Conservation (phyloP, 2,113 vertebrate genomes). For the Ailuropoda melanoleuca region DNA sequence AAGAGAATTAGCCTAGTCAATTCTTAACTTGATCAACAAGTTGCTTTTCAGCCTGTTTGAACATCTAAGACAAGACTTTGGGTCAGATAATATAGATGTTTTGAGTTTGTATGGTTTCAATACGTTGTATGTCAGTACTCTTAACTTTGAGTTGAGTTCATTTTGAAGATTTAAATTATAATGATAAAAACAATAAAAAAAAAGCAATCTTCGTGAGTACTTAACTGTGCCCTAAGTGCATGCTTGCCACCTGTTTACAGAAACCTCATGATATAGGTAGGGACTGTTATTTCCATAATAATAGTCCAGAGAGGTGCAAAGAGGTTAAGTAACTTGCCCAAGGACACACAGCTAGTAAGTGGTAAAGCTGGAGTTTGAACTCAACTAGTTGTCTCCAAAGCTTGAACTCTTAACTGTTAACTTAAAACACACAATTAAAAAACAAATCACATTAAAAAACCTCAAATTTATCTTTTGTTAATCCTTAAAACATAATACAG, state of each 20-base stretch:
- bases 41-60: not conserved
- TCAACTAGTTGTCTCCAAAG: not conserved
- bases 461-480: constrained; percentile 2
- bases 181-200: not conserved
- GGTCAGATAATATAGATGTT: not conserved
- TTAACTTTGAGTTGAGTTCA: not conserved
- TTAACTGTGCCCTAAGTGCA: not conserved
- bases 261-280: not conserved
- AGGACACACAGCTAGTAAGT: not conserved
- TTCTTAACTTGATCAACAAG: not conserved
- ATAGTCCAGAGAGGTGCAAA: not conserved
- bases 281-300: not conserved
- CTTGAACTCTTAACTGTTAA: not conserved
- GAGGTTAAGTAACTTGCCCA: not conserved
- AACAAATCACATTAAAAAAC: not conserved
- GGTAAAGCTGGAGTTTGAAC: not conserved
- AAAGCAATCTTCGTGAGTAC: not conserved
- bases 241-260: not conserved
- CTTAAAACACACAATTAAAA: not conserved
- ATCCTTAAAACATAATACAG: not conserved
- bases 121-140: not conserved
- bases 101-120: not conserved
- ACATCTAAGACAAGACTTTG: not conserved
- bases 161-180: constrained; percentile 22
- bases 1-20: not conserved